Percentiles rank a stretch among this genome's conserved stretches.
These are phyloP conservation scores for Aphrophora alni DNA, from an alignment of 2,888 invertebrate genomes.

Conservation along the genomic window DNA sequence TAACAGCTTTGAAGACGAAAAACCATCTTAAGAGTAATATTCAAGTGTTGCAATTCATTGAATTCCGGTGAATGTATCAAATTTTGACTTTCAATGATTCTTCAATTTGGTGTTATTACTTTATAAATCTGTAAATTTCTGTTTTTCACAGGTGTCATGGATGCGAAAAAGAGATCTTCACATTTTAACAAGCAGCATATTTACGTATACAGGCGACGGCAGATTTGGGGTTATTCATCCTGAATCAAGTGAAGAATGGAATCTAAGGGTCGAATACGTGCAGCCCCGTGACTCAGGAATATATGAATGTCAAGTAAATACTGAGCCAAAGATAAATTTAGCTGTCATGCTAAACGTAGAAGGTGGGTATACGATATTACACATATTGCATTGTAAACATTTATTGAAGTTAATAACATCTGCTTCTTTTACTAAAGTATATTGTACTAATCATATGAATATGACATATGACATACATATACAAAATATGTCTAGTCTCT, in stretches of 20 bases:
- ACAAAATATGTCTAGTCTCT: no score
- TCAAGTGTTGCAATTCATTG: no score
- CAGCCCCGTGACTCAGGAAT: conserved; percentile 84
- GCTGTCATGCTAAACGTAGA: conserved; percentile 80
- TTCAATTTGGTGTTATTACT: no score
- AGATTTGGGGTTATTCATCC: conserved; percentile 85
- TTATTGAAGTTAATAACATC: neutral
- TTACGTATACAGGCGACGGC: conserved; percentile 87
- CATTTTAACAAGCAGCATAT: conserved; percentile 82
- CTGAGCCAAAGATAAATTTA: conserved; percentile 87
- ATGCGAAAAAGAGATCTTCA: conserved; percentile 82
- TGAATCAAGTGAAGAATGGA: conserved; percentile 86
- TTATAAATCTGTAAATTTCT: no score
- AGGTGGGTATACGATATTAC: conserved; percentile 63
- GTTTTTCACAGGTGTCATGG: conserved; percentile 82
- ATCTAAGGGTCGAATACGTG: conserved; percentile 81
- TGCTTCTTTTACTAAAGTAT: neutral
- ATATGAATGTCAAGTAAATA: conserved; percentile 90
- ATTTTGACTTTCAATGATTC: no score
- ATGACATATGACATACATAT: no score
- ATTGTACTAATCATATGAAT: neutral
- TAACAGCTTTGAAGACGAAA: no score
- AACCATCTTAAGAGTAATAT: no score
- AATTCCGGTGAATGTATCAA: no score
- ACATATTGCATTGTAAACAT: neutral